These are phyloP conservation scores for Maconellicoccus hirsutus DNA, from an alignment of 1,140 invertebrate species.

Conservation along the genomic window DNA sequence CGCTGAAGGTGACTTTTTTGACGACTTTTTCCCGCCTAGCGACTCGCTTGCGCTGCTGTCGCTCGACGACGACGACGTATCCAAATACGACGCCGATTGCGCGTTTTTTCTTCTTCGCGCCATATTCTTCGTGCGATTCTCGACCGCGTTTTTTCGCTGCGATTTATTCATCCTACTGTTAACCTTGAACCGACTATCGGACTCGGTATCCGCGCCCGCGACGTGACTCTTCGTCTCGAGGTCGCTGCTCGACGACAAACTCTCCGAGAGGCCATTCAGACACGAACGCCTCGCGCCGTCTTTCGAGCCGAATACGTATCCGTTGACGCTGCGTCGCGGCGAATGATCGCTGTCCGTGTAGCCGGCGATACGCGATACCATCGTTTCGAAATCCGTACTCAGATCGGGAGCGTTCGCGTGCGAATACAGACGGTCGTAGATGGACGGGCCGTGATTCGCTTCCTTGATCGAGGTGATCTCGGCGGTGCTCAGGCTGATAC, in stretches of 20 bases:
- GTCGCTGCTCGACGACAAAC: neutral
- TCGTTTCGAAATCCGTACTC: constrained; percentile 54
- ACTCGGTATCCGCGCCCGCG: neutral
- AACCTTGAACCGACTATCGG: neutral
- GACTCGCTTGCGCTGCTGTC: neutral
- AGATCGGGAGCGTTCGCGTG: constrained; percentile 52
- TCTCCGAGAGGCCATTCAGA: neutral
- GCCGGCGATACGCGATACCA: constrained; percentile 57
- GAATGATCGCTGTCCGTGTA: neutral
- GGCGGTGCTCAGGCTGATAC: constrained; percentile 41
- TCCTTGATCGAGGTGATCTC: constrained; percentile 63
- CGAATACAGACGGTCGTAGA: constrained; percentile 76
- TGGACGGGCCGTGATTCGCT: constrained; percentile 77
- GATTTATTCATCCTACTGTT: constrained; percentile 16
- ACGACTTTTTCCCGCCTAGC: neutral
- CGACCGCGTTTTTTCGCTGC: neutral
- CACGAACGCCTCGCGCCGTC: neutral
- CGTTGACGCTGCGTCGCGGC: neutral
- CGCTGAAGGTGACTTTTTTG: neutral
- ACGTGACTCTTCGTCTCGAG: constrained; percentile 7
- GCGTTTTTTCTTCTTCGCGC: constrained; percentile 12
- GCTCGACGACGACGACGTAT: neutral
- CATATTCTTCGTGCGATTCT: constrained; percentile 7
- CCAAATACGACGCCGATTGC: neutral
- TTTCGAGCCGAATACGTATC: neutral